These are phyloP conservation scores for Aromia moschata DNA, from an alignment of 2,888 invertebrate genomes.

Conservation along the genomic window DNA sequence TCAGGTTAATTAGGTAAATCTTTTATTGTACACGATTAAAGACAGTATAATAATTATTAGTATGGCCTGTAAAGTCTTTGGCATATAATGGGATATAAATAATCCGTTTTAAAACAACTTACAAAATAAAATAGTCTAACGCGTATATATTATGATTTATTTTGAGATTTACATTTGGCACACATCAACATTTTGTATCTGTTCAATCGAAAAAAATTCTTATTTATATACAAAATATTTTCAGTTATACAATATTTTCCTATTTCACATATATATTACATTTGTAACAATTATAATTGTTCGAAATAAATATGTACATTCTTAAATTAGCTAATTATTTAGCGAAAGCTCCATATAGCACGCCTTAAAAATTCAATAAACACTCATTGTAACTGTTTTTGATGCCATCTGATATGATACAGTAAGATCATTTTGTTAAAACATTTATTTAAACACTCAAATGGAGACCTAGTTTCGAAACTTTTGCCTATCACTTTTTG, in stretches of 20 bases:
- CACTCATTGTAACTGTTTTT: too few species aligned
- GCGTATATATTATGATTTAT: slow-evolving; percentile 8
- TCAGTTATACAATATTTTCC: slow-evolving; percentile 1
- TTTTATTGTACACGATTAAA: too few species aligned
- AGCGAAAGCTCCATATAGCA: too few species aligned
- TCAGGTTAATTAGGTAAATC: too few species aligned
- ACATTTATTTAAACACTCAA: background rate
- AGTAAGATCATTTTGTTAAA: too few species aligned
- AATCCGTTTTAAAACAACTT: background rate
- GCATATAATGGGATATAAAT: background rate
- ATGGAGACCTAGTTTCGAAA: background rate
- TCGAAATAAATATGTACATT: background rate
- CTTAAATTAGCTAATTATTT: too few species aligned
- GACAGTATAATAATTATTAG: too few species aligned
- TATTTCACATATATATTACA: slow-evolving; percentile 1
- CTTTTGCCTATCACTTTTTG: background rate
- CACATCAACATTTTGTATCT: slow-evolving; percentile 5
- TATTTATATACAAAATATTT: slow-evolving; percentile 5
- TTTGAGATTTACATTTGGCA: slow-evolving; percentile 22
- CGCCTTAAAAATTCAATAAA: too few species aligned
- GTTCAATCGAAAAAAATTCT: slow-evolving; percentile 1
- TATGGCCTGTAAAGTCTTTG: slow-evolving; percentile 20
- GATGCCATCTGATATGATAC: too few species aligned
- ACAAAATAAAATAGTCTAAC: background rate
- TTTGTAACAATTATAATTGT: background rate